A percentile compares a stretch with the other conserved stretches of the same genome.
Conservation (phyloP, 2,888 invertebrate species). For the Pseudolycoriella hygida region DNA sequence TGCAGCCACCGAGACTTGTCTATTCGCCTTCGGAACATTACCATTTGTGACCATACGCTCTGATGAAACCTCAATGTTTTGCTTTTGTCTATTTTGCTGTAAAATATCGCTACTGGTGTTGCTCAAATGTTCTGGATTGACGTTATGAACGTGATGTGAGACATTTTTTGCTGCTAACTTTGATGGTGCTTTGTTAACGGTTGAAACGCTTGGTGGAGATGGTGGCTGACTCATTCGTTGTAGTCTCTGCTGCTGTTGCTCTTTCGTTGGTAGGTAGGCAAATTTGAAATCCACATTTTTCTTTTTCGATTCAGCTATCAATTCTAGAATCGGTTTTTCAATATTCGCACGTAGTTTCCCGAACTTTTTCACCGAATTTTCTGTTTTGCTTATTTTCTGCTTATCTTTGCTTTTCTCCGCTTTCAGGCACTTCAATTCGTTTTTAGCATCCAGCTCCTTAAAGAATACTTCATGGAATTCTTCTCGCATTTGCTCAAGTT, state of each 20-base stretch:
- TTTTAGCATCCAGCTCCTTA: constrained; percentile 24
- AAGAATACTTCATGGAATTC: constrained; percentile 27
- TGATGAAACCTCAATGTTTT: constrained; percentile 7
- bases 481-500: constrained; percentile 22
- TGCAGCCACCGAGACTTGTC: constrained; percentile 58
- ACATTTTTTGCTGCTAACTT: not conserved
- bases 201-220: not conserved
- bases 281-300: constrained; percentile 25
- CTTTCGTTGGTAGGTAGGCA: constrained; percentile 27
- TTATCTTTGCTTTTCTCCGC: constrained; percentile 21
- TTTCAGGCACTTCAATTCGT: constrained; percentile 21
- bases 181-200: not conserved
- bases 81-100: constrained; percentile 2
- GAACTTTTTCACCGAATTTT: constrained; percentile 24
- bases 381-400: constrained; percentile 23
- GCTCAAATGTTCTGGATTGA: not conserved
- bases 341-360: constrained; percentile 26
- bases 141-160: not conserved
- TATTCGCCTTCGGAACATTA: constrained; percentile 46
- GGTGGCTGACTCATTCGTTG: not conserved
- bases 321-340: constrained; percentile 24
- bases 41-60: constrained; percentile 52
- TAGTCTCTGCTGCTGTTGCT: constrained; percentile 20
- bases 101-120: not conserved
- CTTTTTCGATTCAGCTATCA: constrained; percentile 25